These are phyloP conservation scores for Eretmocerus hayati DNA, from an alignment of 2,888 invertebrate species.

Conservation along the genomic window DNA sequence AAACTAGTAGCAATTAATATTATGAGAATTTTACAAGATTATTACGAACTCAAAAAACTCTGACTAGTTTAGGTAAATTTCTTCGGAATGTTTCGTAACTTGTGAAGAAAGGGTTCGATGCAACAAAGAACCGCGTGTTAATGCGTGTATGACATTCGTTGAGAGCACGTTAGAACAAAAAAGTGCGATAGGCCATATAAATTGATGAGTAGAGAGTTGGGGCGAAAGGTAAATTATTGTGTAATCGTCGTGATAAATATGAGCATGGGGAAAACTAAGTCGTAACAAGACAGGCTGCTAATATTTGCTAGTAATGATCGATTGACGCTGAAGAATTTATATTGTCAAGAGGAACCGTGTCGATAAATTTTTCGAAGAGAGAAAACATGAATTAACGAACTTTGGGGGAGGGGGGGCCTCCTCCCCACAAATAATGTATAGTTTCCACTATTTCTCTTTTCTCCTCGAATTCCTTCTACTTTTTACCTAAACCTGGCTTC, in stretches of 20 bases:
- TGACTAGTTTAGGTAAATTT: constrained; percentile 8
- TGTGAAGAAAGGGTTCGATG: constrained; percentile 10
- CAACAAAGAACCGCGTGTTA: constrained; percentile 7
- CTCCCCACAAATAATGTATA: constrained; percentile 15
- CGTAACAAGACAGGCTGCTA: constrained; percentile 34
- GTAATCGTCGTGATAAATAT: constrained; percentile 10
- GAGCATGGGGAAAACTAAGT: constrained; percentile 16
- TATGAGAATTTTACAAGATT: constrained; percentile 19
- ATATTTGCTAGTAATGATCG: constrained; percentile 23
- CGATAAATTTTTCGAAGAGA: constrained; percentile 15
- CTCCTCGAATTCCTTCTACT: background rate
- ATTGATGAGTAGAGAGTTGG: constrained; percentile 8
- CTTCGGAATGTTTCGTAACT: constrained; percentile 6
- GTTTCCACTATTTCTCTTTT: constrained; percentile 8
- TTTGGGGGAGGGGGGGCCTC: constrained; percentile 17
- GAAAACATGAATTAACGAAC: constrained; percentile 11
- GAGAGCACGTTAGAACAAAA: constrained; percentile 6
- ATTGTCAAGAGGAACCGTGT: constrained; percentile 23
- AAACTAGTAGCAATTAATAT: constrained; percentile 15
- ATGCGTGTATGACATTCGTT: background rate
- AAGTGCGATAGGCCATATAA: constrained; percentile 15
- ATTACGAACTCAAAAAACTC: constrained; percentile 8
- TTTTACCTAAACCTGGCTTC: background rate
- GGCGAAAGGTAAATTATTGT: constrained; percentile 5
- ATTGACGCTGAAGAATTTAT: constrained; percentile 33